Percentiles rank a stretch among this genome's conserved stretches.
Evolutionary conservation across 2,113 vertebrate genomes (phyloP).

Genomic region (Xyliphius kryptos): DNA sequence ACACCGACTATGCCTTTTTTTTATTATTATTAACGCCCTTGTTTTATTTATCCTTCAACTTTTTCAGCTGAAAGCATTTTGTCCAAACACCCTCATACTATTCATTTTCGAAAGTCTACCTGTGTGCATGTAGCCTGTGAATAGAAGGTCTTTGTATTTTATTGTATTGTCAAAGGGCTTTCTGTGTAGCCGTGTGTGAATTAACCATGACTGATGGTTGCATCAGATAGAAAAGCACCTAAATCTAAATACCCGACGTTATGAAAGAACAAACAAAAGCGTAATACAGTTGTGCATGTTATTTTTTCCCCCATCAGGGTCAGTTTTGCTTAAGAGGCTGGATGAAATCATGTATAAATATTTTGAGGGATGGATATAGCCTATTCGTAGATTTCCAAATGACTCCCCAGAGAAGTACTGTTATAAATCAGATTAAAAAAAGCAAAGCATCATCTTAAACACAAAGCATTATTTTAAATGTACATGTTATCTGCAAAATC

Average conservation of each 20-base stretch:
- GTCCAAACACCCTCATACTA: background rate
- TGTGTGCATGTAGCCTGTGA: conserved; percentile 15
- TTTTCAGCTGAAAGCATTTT: background rate
- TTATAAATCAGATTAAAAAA: no score
- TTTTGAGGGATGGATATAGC: no score
- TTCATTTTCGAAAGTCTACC: background rate
- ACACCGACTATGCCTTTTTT: conserved; percentile 20
- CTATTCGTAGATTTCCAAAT: no score
- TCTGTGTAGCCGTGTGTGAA: background rate
- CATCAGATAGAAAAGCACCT: background rate
- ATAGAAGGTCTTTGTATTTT: no score
- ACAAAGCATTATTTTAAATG: background rate
- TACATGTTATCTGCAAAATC: background rate
- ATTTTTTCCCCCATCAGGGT: no score
- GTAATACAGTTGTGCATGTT: no score
- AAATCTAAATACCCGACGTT: no score
- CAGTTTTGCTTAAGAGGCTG: no score
- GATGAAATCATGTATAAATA: no score
- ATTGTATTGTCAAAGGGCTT: background rate
- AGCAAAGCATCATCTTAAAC: background rate
- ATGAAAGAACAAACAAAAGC: no score
- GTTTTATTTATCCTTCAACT: conserved; percentile 18
- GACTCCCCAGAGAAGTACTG: background rate
- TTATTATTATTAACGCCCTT: conserved; percentile 16
- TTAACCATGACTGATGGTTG: conserved; percentile 3